Evolutionary conservation across 2,888 invertebrate genomes (phyloP), one percentile per base, ranked within the genome.

Genomic region (Autographa pulchrina): DNA sequence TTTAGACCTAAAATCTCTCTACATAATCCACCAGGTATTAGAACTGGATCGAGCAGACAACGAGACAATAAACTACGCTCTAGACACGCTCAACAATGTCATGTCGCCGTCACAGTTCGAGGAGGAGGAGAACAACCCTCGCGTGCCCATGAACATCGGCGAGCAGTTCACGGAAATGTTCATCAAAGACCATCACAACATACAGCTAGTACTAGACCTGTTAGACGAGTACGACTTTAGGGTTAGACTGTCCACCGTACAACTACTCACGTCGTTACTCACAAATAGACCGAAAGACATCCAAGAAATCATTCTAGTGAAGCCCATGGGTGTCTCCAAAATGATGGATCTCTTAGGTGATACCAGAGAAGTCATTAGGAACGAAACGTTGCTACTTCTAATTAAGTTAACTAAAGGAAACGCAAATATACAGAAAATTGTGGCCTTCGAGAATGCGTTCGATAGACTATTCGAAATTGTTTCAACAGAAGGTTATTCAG

Each of bases 381-480:
- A 99, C 91, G 99, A 99, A 95, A 98, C 99, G 0, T 94, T 99
- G 13, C 93, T 99, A 7, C 95, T 99, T 62, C 96, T 99, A 0
- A 98, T 98, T 78, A 98, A 99, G 87, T 93, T 99, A 83, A 99
- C 99, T 0, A 98, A 96, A 86, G 98, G 98, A 16, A 99, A 99
- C 94, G 98, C 99, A 0, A 99, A 99, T 91, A 99, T 99, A 86
- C 99, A 99, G 92, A 99, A 99, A 95, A 99, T 99, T 86, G 99
- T 99, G 0, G 99, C 99, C 0, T 99, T 99, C 92, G 99, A 99
- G 92, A 99, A 99, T 94, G 99, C 99, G 0, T 99, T 99, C 90
- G 99, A 99, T 92, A 97, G 98, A 81, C 96, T 99, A 38, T 98
- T 99, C 84, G 99, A 99, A 90, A 99, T 99, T 13, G 98, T 99